Percentiles rank a stretch among this genome's conserved stretches.
These are phyloP conservation scores for Tetragonula clypearis DNA, from an alignment of 1,140 invertebrate species.

Conservation along the genomic window DNA sequence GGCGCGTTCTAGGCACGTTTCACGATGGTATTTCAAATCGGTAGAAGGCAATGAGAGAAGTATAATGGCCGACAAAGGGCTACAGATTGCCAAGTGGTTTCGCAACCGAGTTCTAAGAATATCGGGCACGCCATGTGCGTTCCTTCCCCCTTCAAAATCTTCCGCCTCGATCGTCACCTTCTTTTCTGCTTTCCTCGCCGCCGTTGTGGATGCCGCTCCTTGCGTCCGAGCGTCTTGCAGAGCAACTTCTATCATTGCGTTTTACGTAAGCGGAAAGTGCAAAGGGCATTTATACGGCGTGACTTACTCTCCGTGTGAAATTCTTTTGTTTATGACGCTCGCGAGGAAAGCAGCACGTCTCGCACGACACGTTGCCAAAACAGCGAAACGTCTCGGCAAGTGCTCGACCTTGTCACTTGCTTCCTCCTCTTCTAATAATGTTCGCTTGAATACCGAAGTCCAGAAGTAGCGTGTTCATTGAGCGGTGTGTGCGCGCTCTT, in stretches of 20 bases:
- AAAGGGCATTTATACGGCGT: too few species aligned
- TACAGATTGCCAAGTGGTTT: slow-evolving; percentile 12
- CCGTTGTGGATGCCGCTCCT: too few species aligned
- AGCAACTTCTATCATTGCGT: neutral
- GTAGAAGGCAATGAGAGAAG: too few species aligned
- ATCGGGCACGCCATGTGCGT: neutral
- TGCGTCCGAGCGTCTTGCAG: too few species aligned
- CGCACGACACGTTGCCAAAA: slow-evolving; percentile 25
- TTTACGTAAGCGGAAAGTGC: neutral
- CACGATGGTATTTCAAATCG: neutral
- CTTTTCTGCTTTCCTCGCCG: neutral
- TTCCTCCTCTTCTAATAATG: slow-evolving; percentile 73
- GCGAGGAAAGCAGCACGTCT: neutral
- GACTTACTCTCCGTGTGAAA: too few species aligned
- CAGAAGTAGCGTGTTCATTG: slow-evolving; percentile 19
- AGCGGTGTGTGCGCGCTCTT: neutral
- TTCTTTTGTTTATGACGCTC: slow-evolving; percentile 5
- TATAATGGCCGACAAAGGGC: neutral
- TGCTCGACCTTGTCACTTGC: slow-evolving; percentile 60
- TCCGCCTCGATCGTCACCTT: neutral
- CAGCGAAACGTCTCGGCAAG: neutral
- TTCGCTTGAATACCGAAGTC: slow-evolving; percentile 47
- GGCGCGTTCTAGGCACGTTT: too few species aligned
- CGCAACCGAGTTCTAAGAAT: slow-evolving; percentile 22
- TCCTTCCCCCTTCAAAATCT: neutral